Conservation (phyloP, 2,113 vertebrate species). For the Nerophis ophidion region DNA sequence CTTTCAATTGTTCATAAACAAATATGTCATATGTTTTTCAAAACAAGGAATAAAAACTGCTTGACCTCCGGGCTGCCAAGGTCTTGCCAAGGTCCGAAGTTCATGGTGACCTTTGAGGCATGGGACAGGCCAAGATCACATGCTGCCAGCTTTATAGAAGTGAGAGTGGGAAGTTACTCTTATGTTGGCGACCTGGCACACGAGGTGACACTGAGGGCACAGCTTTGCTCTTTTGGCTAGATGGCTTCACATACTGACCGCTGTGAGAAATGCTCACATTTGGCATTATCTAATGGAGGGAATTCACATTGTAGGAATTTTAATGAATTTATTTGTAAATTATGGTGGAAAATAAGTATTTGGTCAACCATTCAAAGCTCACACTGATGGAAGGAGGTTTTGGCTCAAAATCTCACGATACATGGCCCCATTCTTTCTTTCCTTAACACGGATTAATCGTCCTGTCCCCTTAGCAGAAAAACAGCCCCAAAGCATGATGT, state of each 20-base stretch:
- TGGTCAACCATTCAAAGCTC: too few species aligned
- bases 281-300: neutral
- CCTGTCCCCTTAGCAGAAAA: too few species aligned
- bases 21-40: constrained; percentile 1
- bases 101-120: constrained; percentile 55
- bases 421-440: too few species aligned
- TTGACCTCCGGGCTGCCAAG: constrained; percentile 22
- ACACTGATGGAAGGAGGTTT: too few species aligned
- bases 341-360: too few species aligned
- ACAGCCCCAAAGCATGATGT: too few species aligned
- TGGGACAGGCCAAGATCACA: constrained; percentile 47
- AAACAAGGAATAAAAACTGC: constrained; percentile 60
- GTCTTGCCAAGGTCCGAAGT: constrained; percentile 40
- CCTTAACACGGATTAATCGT: too few species aligned
- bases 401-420: too few species aligned
- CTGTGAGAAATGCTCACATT: constrained; percentile 19
- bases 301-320: too few species aligned
- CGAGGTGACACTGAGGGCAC: constrained; percentile 45
- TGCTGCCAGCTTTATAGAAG: constrained; percentile 72
- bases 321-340: too few species aligned
- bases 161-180: constrained; percentile 73
- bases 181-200: constrained; percentile 57
- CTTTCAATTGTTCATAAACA: neutral
- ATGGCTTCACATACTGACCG: constrained; percentile 16
- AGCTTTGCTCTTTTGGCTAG: constrained; percentile 33